Evolutionary conservation across 2,113 vertebrate species (phyloP).

Genomic region (Parotia lawesii): DNA sequence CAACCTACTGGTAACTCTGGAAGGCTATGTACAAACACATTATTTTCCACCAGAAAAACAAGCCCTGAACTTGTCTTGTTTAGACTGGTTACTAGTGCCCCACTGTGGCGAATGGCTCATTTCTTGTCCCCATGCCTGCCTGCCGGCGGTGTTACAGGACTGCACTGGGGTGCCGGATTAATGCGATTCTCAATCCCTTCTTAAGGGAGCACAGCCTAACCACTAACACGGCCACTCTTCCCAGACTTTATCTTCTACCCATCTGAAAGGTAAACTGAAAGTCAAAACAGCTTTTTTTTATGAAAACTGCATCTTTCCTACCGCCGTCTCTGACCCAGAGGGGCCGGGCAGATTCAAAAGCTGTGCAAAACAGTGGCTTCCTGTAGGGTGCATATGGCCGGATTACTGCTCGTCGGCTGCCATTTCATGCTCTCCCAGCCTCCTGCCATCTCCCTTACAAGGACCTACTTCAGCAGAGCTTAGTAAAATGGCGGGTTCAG

Average conservation of each 20-base stretch:
- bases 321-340: not conserved
- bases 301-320: not conserved
- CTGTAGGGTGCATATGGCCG: constrained; percentile 59
- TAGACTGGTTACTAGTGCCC: constrained; percentile 18
- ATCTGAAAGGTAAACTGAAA: not conserved
- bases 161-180: not conserved
- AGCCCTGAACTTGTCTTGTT: not conserved
- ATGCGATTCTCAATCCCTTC: not conserved
- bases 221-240: not conserved
- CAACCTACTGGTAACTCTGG: not conserved
- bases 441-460: constrained; percentile 65
- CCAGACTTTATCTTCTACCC: not conserved
- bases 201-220: not conserved
- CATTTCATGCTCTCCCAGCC: constrained; percentile 62
- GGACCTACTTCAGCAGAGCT: constrained; percentile 56
- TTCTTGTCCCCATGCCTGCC: not conserved
- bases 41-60: not conserved
- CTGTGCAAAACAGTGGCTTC: constrained; percentile 37
- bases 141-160: not conserved
- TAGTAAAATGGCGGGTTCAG: constrained; percentile 60
- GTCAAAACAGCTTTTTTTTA: not conserved
- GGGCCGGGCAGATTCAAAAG: constrained; percentile 30
- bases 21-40: not conserved
- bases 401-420: constrained; percentile 60
- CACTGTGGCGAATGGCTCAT: constrained; percentile 4